Conservation (phyloP, 2,797 vertebrate species). For the Sebastes kiyomatsui region DNA sequence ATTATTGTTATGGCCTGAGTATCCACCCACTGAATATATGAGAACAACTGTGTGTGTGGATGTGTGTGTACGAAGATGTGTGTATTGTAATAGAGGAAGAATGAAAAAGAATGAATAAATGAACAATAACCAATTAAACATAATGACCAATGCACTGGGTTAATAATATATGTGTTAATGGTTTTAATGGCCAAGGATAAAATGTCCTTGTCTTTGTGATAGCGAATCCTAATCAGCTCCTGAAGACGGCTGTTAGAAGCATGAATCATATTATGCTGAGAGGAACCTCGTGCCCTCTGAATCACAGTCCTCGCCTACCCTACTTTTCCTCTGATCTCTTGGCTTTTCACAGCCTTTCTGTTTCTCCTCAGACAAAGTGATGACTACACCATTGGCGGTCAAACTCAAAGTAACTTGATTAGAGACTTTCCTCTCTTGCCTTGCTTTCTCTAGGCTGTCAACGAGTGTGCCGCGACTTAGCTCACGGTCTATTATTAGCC, state of each 20-base stretch:
- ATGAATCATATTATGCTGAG: constrained; percentile 46
- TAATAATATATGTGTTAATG: constrained; percentile 52
- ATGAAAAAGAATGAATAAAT: constrained; percentile 26
- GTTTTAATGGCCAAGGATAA: constrained; percentile 42
- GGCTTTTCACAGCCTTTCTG: constrained; percentile 45
- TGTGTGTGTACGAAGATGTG: background rate
- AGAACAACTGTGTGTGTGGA: constrained; percentile 6
- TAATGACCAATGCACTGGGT: constrained; percentile 29
- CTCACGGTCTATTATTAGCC: constrained; percentile 52
- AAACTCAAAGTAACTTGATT: constrained; percentile 65
- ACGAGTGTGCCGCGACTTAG: constrained; percentile 55
- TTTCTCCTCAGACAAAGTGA: constrained; percentile 47
- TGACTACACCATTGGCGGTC: constrained; percentile 58
- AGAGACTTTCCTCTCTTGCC: constrained; percentile 46
- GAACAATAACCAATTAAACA: constrained; percentile 40
- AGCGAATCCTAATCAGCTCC: constrained; percentile 58
- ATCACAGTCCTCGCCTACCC: constrained; percentile 18
- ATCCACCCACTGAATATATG: constrained; percentile 37
- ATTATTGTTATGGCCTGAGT: constrained; percentile 35
- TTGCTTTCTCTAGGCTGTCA: constrained; percentile 47
- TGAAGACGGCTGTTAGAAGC: constrained; percentile 32
- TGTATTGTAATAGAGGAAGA: background rate
- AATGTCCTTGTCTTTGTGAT: constrained; percentile 42
- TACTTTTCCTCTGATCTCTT: constrained; percentile 39
- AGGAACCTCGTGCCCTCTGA: constrained; percentile 37